Base-by-base conservation (phyloP, 2,888 invertebrate genomes). In the Tinea pellionella region DNA sequence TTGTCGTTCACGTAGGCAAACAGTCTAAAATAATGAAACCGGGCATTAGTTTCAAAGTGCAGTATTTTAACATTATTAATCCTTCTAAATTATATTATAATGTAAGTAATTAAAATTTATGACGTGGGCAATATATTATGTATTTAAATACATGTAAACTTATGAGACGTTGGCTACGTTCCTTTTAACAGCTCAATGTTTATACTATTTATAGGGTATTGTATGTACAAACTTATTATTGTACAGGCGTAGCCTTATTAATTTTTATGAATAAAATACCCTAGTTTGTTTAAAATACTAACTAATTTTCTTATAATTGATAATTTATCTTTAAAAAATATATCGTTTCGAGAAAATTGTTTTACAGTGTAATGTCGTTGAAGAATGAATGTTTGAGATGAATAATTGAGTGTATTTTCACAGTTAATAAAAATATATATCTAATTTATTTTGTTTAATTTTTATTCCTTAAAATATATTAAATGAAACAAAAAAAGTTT, bases 361-460 rank as follows among this genome's bases (percentile, higher is more conserved):
- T n/a, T 15, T 9, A 16, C 3, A 51, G 9, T 51, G 51, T 51
- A 13, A 15, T 9, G 53, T 53, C 24, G 24, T 53, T 53, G 24
- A 53, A 53, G 19, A 24, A 16, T 53, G 53, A 53, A 24, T 75
- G 72, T 74, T 75, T 71, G 71, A 70, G 67, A n/a, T 37, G 65
- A 69, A 71, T 74, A 18, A 61, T 75, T 76, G 79, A 78, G 64
- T 73, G 68, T 66, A 68, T 73, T 76, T 80, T 77, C 78, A 78
- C 80, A 72, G 74, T 78, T 71, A 81, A 77, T 79, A 82, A 83
- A 81, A 77, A 76, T 76, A 75, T 75, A 69, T 73, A 76, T 75
- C 74, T 62, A 70, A 67, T 64, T 19, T 32, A 15, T 32, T 57
- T 57, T 32, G 53, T 53, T 53, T 53, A 18, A 53, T 53, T 53